phyloP scores from a whole-genome alignment of 2,797 vertebrate genomes.

The Arnoldichthys spilopterus region DNA sequence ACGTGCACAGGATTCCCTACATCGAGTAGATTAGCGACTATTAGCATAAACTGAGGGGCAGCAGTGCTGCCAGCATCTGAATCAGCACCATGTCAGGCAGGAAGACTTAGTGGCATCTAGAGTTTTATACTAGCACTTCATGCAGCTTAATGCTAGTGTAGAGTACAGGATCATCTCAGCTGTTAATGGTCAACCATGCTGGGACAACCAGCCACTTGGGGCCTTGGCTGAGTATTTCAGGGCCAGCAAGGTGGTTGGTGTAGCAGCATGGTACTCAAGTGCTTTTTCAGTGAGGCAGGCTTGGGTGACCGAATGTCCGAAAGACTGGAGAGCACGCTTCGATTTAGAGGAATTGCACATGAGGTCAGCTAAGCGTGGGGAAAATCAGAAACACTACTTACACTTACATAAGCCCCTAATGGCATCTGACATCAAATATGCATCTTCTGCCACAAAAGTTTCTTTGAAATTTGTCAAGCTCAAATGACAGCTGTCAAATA shows the following conservation, averaged over 20 bases:
- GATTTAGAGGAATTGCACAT: not conserved
- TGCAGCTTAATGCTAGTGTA: not conserved
- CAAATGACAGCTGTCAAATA: too few species aligned
- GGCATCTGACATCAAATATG: too few species aligned
- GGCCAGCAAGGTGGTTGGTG: not conserved
- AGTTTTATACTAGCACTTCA: not conserved
- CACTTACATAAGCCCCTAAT: too few species aligned
- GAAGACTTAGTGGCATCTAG: not conserved
- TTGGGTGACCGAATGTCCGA: not conserved
- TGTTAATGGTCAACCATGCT: not conserved
- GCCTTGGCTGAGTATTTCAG: not conserved
- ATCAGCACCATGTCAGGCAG: not conserved
- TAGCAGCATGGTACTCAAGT: not conserved
- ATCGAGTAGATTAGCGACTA: too few species aligned
- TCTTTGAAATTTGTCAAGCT: too few species aligned
- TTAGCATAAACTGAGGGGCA: constrained; percentile 2
- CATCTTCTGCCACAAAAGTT: too few species aligned
- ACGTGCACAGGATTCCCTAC: not conserved
- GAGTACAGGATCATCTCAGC: not conserved
- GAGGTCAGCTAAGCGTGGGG: not conserved
- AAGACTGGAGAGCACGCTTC: not conserved
- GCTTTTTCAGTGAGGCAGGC: not conserved
- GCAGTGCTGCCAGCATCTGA: not conserved
- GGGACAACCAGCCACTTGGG: not conserved
- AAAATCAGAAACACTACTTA: too few species aligned